A percentile compares a stretch with the other conserved stretches of the same genome.
phyloP scores from a whole-genome alignment of 2,888 invertebrate species.

The Acleris laterana region DNA sequence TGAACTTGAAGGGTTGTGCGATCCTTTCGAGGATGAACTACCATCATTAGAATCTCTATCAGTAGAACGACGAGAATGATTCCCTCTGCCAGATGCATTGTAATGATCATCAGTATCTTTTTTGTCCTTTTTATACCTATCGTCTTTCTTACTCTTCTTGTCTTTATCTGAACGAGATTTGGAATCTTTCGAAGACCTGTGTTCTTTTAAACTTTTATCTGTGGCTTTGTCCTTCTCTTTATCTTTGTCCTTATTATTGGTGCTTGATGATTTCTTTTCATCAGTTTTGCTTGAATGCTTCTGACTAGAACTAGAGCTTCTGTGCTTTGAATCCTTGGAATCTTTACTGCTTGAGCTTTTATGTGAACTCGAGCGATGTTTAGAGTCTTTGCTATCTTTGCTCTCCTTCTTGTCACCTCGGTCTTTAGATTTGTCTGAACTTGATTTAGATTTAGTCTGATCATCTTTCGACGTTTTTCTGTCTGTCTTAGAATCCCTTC shows the following conservation, averaged over 20 bases:
- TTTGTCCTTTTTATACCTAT: conserved; percentile 78
- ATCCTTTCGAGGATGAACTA: conserved; percentile 79
- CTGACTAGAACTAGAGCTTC: conserved; percentile 65
- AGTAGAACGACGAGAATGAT: conserved; percentile 88
- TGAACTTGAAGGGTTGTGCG: conserved; percentile 62
- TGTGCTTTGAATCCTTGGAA: conserved; percentile 68
- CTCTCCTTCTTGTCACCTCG: conserved; percentile 67
- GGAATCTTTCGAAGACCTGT: conserved; percentile 59
- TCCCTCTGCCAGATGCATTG: conserved; percentile 86
- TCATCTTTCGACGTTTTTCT: conserved; percentile 72
- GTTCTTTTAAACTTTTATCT: conserved; percentile 62
- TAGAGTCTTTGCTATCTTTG: conserved; percentile 70
- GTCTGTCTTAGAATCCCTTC: conserved; percentile 59
- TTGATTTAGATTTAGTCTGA: conserved; percentile 63
- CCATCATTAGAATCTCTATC: conserved; percentile 93
- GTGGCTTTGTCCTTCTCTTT: conserved; percentile 68
- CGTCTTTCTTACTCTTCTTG: conserved; percentile 67
- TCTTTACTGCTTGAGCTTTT: conserved; percentile 69
- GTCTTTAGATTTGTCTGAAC: conserved; percentile 61
- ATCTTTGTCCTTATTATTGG: conserved; percentile 50
- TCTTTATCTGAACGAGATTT: conserved; percentile 77
- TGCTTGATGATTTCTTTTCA: conserved; percentile 69
- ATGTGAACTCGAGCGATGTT: conserved; percentile 66
- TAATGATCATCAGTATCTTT: conserved; percentile 89
- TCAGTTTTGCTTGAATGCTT: conserved; percentile 65